Conservation (phyloP, 2,113 vertebrate genomes). For the Chaetops frenatus region DNA sequence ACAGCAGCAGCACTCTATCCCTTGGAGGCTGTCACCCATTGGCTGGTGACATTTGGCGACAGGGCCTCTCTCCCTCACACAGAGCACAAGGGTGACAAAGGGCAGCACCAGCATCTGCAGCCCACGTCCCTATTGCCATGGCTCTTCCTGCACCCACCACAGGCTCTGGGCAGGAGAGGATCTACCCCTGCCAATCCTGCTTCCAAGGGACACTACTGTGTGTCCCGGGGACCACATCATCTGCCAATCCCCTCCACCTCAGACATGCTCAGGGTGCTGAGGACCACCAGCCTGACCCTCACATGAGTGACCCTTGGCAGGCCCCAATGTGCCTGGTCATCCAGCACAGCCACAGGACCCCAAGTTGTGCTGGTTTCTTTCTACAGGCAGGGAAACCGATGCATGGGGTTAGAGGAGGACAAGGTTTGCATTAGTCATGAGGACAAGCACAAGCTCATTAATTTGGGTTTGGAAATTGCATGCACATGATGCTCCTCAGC, state of each 20-base stretch:
- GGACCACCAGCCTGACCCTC: neutral
- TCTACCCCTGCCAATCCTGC: neutral
- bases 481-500: neutral
- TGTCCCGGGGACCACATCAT: neutral
- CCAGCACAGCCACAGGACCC: neutral
- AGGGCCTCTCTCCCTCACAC: fast-evolving
- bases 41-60: neutral
- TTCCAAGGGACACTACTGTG: neutral
- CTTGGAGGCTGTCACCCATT: neutral
- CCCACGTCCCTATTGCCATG: fast-evolving
- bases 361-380: neutral
- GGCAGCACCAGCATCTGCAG: neutral
- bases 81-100: neutral
- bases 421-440: neutral
- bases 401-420: neutral
- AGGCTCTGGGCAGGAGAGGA: neutral
- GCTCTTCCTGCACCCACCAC: neutral
- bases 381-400: neutral
- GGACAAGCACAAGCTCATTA: neutral
- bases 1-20: neutral
- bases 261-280: neutral
- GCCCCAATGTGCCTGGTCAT: neutral
- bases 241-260: neutral
- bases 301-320: neutral
- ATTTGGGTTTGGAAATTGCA: neutral